phyloP scores from a whole-genome alignment of 2,888 invertebrate genomes.

The Melanargia galathea region DNA sequence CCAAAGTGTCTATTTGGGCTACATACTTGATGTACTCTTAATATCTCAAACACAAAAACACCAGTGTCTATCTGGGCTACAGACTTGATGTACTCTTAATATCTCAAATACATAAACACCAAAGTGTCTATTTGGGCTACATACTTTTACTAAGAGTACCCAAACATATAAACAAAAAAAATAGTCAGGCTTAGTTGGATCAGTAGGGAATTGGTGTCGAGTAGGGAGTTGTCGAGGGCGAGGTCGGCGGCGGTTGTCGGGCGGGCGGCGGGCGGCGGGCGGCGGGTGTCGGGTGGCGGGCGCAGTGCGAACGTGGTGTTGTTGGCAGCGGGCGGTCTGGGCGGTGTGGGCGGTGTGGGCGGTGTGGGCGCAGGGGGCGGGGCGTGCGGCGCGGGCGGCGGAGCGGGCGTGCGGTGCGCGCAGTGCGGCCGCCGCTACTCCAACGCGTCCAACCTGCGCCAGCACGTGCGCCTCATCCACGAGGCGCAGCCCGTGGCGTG shows the following conservation, averaged over 20 bases:
- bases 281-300: conserved; percentile 46
- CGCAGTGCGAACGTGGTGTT: conserved; percentile 71
- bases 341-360: conserved; percentile 63
- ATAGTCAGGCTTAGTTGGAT: too few species aligned
- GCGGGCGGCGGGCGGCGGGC: conserved; percentile 32
- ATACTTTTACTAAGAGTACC: too few species aligned
- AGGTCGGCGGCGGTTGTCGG: conserved; percentile 30
- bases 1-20: too few species aligned
- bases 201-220: too few species aligned
- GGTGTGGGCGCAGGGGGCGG: conserved; percentile 67
- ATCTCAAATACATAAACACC: too few species aligned
- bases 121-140: too few species aligned
- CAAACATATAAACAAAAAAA: too few species aligned
- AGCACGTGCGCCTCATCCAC: conserved; percentile 89
- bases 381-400: conserved; percentile 61
- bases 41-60: too few species aligned
- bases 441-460: conserved; percentile 87
- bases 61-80: too few species aligned
- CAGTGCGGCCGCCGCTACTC: conserved; percentile 87
- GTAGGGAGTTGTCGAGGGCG: too few species aligned
- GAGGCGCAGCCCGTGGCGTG: conserved; percentile 87
- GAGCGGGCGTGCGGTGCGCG: conserved; percentile 80
- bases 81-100: too few species aligned
- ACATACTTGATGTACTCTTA: too few species aligned
- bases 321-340: conserved; percentile 69